Evolutionary conservation across 2,113 vertebrate species (phyloP).

Genomic region (Puma concolor): DNA sequence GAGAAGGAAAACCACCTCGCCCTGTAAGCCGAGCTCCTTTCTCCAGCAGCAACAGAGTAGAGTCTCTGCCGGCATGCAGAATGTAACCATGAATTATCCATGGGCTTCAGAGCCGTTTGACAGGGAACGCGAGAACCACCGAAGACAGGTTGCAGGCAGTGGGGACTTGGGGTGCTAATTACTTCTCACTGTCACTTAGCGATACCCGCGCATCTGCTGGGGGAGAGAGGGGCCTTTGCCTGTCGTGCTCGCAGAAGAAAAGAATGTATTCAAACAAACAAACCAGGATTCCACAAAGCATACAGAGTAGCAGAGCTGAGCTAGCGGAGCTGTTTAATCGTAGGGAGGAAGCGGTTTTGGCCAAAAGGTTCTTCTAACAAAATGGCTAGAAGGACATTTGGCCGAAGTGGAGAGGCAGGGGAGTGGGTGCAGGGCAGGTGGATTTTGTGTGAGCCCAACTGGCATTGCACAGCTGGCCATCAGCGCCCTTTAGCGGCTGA

Average conservation of each 20-base stretch:
- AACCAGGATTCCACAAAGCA: neutral
- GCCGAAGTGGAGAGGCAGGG: neutral
- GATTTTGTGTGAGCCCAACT: accelerated
- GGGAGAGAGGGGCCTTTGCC: neutral
- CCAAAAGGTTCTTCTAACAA: neutral
- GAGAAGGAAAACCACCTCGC: neutral
- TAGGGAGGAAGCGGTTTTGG: neutral
- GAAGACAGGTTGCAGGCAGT: conserved; percentile 20
- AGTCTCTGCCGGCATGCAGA: accelerated
- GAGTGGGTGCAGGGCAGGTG: accelerated
- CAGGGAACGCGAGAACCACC: neutral
- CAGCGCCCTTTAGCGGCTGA: accelerated
- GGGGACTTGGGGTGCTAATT: conserved; percentile 48
- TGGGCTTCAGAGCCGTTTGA: neutral
- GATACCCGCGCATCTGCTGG: neutral
- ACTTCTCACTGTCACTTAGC: conserved; percentile 61
- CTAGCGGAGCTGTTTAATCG: accelerated
- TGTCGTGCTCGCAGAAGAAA: neutral
- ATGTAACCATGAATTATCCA: conserved; percentile 30
- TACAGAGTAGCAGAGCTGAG: accelerated
- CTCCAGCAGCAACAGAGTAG: accelerated
- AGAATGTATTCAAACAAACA: neutral
- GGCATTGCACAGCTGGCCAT: accelerated
- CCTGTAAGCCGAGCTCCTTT: neutral
- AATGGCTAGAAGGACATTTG: accelerated